Conservation (phyloP, 2,888 invertebrate genomes). For the Cataglyphis altisquamis region DNA sequence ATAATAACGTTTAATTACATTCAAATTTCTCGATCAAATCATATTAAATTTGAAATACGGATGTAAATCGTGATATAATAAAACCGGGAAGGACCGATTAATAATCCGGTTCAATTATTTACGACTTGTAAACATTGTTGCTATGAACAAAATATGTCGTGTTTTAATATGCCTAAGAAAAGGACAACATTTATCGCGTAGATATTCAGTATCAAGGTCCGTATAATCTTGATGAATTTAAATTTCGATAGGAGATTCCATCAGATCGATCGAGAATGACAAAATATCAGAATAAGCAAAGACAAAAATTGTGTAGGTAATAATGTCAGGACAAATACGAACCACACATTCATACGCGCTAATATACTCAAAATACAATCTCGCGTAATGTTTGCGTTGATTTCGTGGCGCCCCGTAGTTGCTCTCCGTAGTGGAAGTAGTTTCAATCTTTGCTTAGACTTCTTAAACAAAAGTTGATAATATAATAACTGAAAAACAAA, state of each 20-base stretch:
- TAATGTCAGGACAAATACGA: neutral
- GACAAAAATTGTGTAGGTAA: neutral
- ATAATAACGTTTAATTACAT: neutral
- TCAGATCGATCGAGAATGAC: neutral
- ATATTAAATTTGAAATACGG: neutral
- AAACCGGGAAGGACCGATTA: neutral
- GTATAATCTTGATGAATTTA: neutral
- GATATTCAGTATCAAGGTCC: neutral
- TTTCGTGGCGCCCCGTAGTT: neutral
- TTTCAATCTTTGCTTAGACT: too few relatives aligned
- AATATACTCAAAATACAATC: neutral
- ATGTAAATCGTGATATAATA: neutral
- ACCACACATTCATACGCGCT: neutral
- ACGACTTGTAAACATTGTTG: neutral
- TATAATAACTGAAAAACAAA: neutral
- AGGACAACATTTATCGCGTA: neutral
- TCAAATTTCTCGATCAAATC: neutral
- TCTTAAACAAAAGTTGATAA: neutral
- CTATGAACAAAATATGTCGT: neutral
- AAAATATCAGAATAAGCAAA: neutral
- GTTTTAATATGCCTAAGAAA: neutral
- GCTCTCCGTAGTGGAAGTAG: too few relatives aligned
- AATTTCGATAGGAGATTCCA: neutral
- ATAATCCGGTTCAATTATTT: neutral
- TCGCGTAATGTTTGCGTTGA: neutral